Percentiles rank a stretch among this genome's conserved stretches.
phyloP scores from a whole-genome alignment of 23 tunicate genomes.

The Styela clava region DNA sequence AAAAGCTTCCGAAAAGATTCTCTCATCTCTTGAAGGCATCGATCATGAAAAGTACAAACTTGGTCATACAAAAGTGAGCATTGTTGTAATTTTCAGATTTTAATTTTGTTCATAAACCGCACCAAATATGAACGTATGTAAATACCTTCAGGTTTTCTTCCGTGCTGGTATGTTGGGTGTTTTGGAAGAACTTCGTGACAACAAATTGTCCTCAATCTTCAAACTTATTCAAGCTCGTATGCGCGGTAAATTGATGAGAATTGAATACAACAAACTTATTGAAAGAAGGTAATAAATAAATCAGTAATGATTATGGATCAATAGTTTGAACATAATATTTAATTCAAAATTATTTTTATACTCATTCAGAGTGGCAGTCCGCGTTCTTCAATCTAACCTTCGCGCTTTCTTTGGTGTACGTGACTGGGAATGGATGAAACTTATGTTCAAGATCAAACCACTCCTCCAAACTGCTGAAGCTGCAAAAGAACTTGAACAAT shows the following conservation, averaged over 20 bases:
- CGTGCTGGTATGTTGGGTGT: conserved; percentile 95
- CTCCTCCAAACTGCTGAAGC: conserved; percentile 93
- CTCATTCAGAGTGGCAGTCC: conserved; percentile 68
- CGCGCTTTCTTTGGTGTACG: conserved; percentile 87
- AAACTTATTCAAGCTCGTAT: conserved; percentile 76
- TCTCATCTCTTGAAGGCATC: conserved; percentile 68
- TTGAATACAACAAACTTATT: conserved; percentile 91
- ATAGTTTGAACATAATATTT: no score
- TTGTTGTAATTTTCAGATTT: background rate
- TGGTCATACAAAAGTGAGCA: conserved; percentile 93
- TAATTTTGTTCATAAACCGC: background rate
- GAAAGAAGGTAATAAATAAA: conserved; percentile 53
- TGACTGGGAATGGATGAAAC: conserved; percentile 96
- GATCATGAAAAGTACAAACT: conserved; percentile 83
- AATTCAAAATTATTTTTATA: no score
- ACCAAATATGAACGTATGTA: no score
- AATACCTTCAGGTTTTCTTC: conserved; percentile 95
- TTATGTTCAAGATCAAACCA: conserved; percentile 94
- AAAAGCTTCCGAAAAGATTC: conserved; percentile 89
- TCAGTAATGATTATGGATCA: background rate
- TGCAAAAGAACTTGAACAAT: conserved; percentile 84
- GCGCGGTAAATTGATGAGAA: conserved; percentile 82
- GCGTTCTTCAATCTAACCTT: conserved; percentile 81
- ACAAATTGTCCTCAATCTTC: conserved; percentile 75
- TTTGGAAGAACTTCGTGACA: conserved; percentile 94